These are phyloP conservation scores for Dugesia japonica DNA, from an alignment of 2,888 invertebrate species.

Conservation along the genomic window DNA sequence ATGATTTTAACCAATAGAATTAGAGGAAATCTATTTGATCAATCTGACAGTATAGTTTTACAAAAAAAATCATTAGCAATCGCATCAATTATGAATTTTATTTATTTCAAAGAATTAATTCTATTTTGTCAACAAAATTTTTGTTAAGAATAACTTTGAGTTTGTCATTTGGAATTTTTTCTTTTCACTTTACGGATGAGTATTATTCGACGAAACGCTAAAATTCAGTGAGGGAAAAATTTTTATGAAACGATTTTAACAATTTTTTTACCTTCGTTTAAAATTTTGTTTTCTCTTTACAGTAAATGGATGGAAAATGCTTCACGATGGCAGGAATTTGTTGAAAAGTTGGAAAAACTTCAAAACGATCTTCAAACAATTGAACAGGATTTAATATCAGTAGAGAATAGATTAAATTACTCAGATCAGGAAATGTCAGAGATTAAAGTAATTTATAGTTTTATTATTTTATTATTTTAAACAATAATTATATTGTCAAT, in stretches of 20 bases:
- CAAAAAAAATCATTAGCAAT: too few species aligned
- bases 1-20: not conserved
- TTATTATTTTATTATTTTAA: too few species aligned
- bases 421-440: not conserved
- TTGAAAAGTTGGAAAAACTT: conserved; percentile 23
- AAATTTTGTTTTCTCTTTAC: not conserved
- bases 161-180: not conserved
- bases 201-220: not conserved
- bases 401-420: not conserved
- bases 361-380: conserved; percentile 9
- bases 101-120: too few species aligned
- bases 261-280: not conserved
- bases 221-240: not conserved
- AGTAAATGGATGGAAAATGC: conserved; percentile 33
- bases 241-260: not conserved
- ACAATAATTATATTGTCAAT: too few species aligned
- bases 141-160: too few species aligned
- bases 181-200: not conserved
- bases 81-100: too few species aligned
- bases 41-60: not conserved
- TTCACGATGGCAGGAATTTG: conserved; percentile 29
- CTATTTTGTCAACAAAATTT: too few species aligned
- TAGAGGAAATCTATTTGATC: not conserved
- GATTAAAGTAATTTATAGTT: not conserved
- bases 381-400: conserved; percentile 12